Percentiles rank a stretch among this genome's conserved stretches.
Conservation (phyloP, 2,113 vertebrate genomes). For the Leptosomus discolor region DNA sequence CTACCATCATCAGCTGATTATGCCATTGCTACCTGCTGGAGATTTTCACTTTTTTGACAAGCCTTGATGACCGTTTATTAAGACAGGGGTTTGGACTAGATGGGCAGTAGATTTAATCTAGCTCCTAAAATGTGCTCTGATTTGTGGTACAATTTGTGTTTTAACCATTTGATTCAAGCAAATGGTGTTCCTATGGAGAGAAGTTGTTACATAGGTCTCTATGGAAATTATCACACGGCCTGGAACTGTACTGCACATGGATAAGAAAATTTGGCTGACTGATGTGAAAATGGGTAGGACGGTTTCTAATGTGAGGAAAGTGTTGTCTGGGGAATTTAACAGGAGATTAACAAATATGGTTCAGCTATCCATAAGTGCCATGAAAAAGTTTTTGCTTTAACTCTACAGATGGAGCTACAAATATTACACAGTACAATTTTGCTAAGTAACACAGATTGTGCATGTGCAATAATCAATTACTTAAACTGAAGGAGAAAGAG, state of each 20-base stretch:
- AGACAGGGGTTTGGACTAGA: not conserved
- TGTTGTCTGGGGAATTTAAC: not conserved
- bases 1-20: not conserved
- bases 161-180: not conserved
- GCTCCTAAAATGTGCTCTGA: not conserved
- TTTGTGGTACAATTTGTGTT: not conserved
- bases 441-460: not conserved
- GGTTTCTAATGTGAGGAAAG: not conserved
- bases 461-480: not conserved
- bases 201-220: not conserved
- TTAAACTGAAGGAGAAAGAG: not conserved
- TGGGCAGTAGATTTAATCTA: not conserved
- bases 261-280: not conserved
- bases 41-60: not conserved
- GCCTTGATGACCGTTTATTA: not conserved
- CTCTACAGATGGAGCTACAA: not conserved
- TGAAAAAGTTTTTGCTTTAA: not conserved
- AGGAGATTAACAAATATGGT: not conserved
- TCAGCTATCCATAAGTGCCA: not conserved
- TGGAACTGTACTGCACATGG: not conserved
- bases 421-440: not conserved
- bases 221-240: fast-evolving
- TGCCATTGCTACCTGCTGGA: not conserved
- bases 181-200: not conserved
- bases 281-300: not conserved